phyloP scores from a whole-genome alignment of 2,888 invertebrate genomes.

The Vesta saturnalis region DNA sequence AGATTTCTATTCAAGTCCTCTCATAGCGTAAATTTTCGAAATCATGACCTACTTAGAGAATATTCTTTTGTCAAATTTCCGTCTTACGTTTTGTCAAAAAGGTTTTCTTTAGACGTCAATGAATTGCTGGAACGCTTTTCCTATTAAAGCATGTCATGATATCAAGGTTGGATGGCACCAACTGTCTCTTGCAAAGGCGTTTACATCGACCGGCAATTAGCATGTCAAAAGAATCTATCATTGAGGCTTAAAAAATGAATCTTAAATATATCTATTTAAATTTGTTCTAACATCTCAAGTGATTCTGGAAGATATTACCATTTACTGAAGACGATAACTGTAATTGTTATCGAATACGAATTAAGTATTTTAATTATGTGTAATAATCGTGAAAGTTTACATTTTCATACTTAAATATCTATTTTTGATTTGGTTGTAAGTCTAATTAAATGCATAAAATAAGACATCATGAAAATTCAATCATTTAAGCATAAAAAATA shows the following conservation, averaged over 20 bases:
- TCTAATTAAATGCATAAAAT: no score
- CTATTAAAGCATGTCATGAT: conserved; percentile 36
- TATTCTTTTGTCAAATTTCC: conserved; percentile 25
- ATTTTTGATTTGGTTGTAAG: no score
- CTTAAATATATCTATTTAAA: neutral
- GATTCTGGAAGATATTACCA: no score
- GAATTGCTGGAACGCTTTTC: conserved; percentile 33
- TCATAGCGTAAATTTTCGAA: conserved; percentile 2
- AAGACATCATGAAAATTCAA: no score
- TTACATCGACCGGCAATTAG: conserved; percentile 37
- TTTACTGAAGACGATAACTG: no score
- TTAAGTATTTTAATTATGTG: no score
- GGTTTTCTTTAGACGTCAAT: conserved; percentile 28
- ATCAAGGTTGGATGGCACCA: conserved; percentile 38
- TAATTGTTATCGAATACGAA: no score
- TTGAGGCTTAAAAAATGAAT: conserved; percentile 16
- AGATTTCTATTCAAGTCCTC: neutral
- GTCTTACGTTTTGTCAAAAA: conserved; percentile 27
- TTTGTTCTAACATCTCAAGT: no score
- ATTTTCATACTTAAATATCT: no score
- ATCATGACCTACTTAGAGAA: conserved; percentile 15
- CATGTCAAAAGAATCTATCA: conserved; percentile 29
- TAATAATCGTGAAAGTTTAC: no score
- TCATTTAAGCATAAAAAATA: no score
- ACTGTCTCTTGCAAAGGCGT: conserved; percentile 33